phyloP scores from a whole-genome alignment of 2,888 invertebrate species.

The Trachelus iudaicus region DNA sequence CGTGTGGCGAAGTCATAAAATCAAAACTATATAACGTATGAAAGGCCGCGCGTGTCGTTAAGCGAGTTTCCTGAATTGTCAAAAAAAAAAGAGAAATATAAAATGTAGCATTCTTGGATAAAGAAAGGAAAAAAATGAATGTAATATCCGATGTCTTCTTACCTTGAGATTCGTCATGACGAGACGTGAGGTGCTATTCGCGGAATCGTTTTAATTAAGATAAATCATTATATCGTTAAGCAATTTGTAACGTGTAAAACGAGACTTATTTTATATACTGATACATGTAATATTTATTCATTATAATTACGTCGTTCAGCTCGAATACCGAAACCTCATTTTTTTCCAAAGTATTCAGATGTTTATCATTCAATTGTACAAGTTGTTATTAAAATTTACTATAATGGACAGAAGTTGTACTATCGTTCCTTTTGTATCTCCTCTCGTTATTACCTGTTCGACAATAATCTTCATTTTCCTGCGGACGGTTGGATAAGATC shows the following conservation, averaged over 20 bases:
- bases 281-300: constrained; percentile 3
- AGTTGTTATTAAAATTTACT: neutral
- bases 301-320: neutral
- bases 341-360: neutral
- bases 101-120: too few species aligned
- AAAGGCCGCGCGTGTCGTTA: neutral
- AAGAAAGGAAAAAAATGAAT: neutral
- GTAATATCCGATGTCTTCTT: neutral
- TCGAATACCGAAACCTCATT: neutral
- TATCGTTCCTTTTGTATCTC: neutral
- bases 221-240: neutral
- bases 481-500: neutral
- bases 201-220: neutral
- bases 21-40: neutral
- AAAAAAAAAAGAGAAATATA: too few species aligned
- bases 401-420: neutral
- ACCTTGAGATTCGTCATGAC: neutral
- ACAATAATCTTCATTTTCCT: neutral
- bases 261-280: constrained; percentile 4
- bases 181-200: neutral
- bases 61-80: neutral
- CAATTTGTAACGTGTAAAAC: neutral
- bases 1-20: neutral
- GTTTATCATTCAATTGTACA: neutral
- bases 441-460: neutral